Conservation (phyloP, 2,113 vertebrate species). For the Hassar affinis region DNA sequence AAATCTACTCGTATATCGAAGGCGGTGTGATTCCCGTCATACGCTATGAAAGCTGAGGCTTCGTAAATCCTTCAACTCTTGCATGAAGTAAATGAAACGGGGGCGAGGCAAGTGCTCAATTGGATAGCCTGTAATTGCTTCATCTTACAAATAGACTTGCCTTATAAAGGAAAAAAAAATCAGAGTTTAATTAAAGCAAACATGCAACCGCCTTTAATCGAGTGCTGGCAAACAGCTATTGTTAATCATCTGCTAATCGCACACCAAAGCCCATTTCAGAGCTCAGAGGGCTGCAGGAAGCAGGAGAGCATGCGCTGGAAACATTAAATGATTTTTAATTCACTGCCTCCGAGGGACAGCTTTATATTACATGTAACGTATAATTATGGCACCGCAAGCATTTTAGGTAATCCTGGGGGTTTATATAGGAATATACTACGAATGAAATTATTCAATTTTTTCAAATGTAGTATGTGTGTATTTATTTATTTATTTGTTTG, state of each 20-base stretch:
- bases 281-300: constrained; percentile 40
- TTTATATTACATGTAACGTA: background rate
- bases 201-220: constrained; percentile 53
- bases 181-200: constrained; percentile 69
- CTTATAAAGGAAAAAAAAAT: constrained; percentile 47
- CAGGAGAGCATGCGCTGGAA: constrained; percentile 30
- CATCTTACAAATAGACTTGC: constrained; percentile 60
- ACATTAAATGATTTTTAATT: constrained; percentile 40
- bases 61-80: background rate
- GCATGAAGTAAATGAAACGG: background rate
- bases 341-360: constrained; percentile 7
- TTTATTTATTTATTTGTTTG: background rate
- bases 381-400: background rate
- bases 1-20: background rate
- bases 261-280: constrained; percentile 37
- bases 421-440: background rate
- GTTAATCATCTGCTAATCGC: constrained; percentile 59
- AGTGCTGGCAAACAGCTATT: constrained; percentile 48
- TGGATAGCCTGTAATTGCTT: constrained; percentile 61
- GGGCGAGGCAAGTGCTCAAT: constrained; percentile 4
- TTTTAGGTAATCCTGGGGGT: background rate
- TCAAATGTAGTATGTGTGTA: background rate
- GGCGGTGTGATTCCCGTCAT: background rate
- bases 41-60: background rate
- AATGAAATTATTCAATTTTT: background rate